Evolutionary conservation across 2,888 invertebrate genomes (phyloP), one percentile per base, ranked within the genome.

Genomic region (Xanthorhoe designata): DNA sequence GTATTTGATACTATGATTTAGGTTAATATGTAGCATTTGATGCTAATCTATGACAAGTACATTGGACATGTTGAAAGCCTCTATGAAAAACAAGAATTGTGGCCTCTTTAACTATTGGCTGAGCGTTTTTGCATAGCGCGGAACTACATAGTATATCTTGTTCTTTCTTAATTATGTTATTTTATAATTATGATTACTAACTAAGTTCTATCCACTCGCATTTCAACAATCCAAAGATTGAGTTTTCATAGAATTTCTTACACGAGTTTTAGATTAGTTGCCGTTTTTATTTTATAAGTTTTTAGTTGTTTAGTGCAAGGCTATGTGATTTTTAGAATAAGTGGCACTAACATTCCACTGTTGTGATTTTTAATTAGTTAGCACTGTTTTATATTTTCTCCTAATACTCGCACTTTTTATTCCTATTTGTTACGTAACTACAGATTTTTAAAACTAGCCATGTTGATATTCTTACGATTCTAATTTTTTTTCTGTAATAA

Each of bases 311-410:
- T 81, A 81, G 80, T 79, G 78, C 82, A 89, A 88, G 85, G 87
- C 88, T 90, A 88, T 88, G 92, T 92, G 92, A 92, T 92, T 84
- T 77, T 84, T 90, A 89, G 86, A 81, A 66, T 92, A 91, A 90
- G 91, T 78, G 80, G 86, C 90, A 90, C 89, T 68, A 81, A 84
- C 91, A 91, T 92, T 91, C 92, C 92, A 90, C 87, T 86, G 82
- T 90, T 91, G 91, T 91, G 90, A 91, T 92, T 86, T 83, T 80
- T 88, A 87, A 81, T 73, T 89, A 89, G 82, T 75, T 74, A 81
- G 73, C 76, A 83, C 84, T 82, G 63, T 82, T 82, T 66, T 72
- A 82, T 76, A 70, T 70, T 71, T 70, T 71, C 51, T 65, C n/a
- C 18, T 74, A 64, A 56, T 63, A 63, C 54, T 56, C 52, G 9